phyloP scores from a whole-genome alignment of 2,888 invertebrate species.

The Unio pictorum region DNA sequence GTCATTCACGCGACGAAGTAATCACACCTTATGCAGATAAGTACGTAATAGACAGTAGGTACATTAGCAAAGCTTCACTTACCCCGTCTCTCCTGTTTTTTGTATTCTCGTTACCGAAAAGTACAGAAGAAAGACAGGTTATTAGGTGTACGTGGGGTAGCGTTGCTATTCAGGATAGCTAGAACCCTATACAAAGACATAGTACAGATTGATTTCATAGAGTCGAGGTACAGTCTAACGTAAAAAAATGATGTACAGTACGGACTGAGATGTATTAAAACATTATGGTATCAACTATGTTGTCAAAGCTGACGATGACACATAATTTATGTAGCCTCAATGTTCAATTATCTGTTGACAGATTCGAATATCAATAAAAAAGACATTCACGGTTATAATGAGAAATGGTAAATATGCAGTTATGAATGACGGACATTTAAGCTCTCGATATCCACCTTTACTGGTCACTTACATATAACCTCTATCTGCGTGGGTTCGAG shows the following conservation, averaged over 20 bases:
- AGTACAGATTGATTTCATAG: conserved; percentile 35
- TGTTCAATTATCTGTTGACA: conserved; percentile 18
- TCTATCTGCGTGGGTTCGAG: too few species aligned
- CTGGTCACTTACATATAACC: too few species aligned
- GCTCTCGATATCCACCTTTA: conserved; percentile 38
- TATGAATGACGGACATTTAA: conserved; percentile 25
- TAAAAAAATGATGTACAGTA: conserved; percentile 38
- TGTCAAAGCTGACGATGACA: conserved; percentile 44
- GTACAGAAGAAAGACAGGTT: conserved; percentile 28
- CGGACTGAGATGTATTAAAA: conserved; percentile 35
- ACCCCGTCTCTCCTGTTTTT: conserved; percentile 37
- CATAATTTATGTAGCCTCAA: conserved; percentile 30
- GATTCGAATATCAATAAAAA: conserved; percentile 21
- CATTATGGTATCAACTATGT: conserved; percentile 31
- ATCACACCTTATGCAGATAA: conserved; percentile 13
- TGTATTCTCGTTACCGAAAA: conserved; percentile 36
- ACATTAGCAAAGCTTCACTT: conserved; percentile 18
- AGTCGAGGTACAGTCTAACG: conserved; percentile 38
- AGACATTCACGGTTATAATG: conserved; percentile 33
- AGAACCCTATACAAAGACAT: conserved; percentile 23
- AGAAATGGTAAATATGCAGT: conserved; percentile 49
- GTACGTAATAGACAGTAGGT: conserved; percentile 18
- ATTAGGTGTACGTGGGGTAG: conserved; percentile 48
- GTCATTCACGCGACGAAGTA: too few species aligned
- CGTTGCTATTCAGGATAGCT: conserved; percentile 7